Percentiles rank a stretch among this genome's conserved stretches.
These are phyloP conservation scores for Etheostoma spectabile DNA, from an alignment of 2,113 vertebrate species.

Conservation along the genomic window DNA sequence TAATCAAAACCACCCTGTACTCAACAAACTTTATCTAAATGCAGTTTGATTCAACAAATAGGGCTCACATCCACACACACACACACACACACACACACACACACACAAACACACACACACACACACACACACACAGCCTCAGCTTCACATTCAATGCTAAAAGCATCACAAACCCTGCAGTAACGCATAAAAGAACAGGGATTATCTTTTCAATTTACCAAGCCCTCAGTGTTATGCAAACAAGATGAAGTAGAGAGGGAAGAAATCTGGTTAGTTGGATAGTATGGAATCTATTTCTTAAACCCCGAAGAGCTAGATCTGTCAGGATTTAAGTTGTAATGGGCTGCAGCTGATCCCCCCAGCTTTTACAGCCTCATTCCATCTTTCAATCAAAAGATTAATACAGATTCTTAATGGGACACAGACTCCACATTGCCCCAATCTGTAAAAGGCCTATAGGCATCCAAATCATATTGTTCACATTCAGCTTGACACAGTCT, in stretches of 20 bases:
- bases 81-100: not conserved
- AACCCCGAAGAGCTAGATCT: conserved; percentile 44
- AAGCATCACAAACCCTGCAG: conserved; percentile 10
- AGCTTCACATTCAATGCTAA: conserved; percentile 28
- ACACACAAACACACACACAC: not conserved
- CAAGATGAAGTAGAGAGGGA: conserved; percentile 46
- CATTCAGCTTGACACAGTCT: conserved; percentile 65
- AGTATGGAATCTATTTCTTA: conserved; percentile 41
- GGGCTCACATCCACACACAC: not conserved
- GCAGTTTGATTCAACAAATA: conserved; percentile 23
- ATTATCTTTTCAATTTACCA: conserved; percentile 56
- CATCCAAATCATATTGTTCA: conserved; percentile 73
- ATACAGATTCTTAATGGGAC: conserved; percentile 77
- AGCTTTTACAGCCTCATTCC: conserved; percentile 70
- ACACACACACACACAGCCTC: not conserved
- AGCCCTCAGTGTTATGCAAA: conserved; percentile 59
- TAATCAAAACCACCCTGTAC: conserved; percentile 38
- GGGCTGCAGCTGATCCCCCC: conserved; percentile 71
- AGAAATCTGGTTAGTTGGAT: conserved; percentile 45
- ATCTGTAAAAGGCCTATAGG: conserved; percentile 41
- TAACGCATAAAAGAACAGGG: conserved; percentile 17
- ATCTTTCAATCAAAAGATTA: conserved; percentile 73
- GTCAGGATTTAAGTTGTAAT: conserved; percentile 60
- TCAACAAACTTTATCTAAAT: conserved; percentile 6
- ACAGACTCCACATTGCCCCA: conserved; percentile 67